These are phyloP conservation scores for Glyptemys insculpta DNA, from an alignment of 2,797 vertebrate genomes.

Conservation along the genomic window DNA sequence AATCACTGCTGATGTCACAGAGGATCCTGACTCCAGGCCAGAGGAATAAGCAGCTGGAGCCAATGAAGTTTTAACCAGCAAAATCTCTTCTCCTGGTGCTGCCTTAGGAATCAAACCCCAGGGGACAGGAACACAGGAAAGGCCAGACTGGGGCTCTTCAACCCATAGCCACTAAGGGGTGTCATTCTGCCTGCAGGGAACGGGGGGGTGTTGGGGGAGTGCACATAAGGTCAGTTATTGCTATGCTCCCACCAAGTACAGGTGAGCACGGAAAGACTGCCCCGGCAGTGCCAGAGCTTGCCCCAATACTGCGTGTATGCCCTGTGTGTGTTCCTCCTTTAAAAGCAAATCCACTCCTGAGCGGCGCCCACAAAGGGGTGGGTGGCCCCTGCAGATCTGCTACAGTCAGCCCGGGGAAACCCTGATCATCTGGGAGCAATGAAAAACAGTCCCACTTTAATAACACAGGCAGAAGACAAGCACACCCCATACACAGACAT, in stretches of 20 bases:
- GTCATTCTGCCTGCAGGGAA: background rate
- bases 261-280: background rate
- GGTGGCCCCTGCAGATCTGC: background rate
- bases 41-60: background rate
- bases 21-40: background rate
- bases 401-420: background rate
- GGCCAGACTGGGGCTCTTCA: background rate
- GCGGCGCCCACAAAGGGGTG: background rate
- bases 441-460: background rate
- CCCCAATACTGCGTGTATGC: background rate
- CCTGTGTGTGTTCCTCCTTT: background rate
- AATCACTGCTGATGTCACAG: background rate
- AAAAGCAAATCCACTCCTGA: background rate
- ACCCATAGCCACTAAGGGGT: background rate
- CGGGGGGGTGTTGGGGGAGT: too few relatives aligned
- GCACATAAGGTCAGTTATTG: background rate
- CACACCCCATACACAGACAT: too few relatives aligned
- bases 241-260: background rate
- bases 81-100: constrained; percentile 8
- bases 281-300: background rate
- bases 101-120: background rate
- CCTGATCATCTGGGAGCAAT: background rate
- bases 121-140: background rate
- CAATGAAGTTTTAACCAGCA: constrained; percentile 22
- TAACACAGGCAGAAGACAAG: background rate